Conservation (phyloP, 1,140 invertebrate species). For the Aphaenogaster floridana region DNA sequence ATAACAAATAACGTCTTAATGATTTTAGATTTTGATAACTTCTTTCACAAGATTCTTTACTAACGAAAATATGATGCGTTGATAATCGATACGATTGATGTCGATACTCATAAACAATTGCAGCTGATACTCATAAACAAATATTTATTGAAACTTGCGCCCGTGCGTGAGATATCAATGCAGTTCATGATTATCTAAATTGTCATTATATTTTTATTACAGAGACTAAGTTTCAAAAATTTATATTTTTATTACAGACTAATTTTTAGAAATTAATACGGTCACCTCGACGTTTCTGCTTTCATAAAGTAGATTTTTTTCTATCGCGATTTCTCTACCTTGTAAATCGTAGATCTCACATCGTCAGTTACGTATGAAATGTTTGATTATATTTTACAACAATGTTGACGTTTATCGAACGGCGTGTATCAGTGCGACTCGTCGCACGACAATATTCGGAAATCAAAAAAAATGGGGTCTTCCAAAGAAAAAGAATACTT, state of each 20-base stretch:
- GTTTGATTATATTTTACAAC: constrained; percentile 16
- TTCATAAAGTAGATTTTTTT: neutral
- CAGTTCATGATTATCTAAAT: neutral
- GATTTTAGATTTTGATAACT: neutral
- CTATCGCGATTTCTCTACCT: neutral
- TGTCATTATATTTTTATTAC: constrained; percentile 9
- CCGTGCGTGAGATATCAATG: neutral
- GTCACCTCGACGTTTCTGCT: neutral
- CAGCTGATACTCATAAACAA: neutral
- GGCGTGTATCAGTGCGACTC: neutral
- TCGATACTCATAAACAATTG: neutral
- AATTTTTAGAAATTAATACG: neutral
- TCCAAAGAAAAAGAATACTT: constrained; percentile 32
- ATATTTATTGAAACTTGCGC: constrained; percentile 7
- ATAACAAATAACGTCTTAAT: neutral
- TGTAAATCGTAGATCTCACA: neutral
- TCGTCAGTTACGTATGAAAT: constrained; percentile 1
- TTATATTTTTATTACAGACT: neutral
- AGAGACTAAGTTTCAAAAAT: constrained; percentile 3
- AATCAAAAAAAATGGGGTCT: constrained; percentile 56
- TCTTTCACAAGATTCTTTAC: neutral
- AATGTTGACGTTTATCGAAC: constrained; percentile 23
- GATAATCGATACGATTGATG: neutral
- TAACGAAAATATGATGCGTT: neutral
- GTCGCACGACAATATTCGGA: constrained; percentile 32